Percentiles rank a stretch among this genome's conserved stretches.
Evolutionary conservation across 64 coral and sea anemone genomes (phyloP).

Genomic region (Actinia tenebrosa): DNA sequence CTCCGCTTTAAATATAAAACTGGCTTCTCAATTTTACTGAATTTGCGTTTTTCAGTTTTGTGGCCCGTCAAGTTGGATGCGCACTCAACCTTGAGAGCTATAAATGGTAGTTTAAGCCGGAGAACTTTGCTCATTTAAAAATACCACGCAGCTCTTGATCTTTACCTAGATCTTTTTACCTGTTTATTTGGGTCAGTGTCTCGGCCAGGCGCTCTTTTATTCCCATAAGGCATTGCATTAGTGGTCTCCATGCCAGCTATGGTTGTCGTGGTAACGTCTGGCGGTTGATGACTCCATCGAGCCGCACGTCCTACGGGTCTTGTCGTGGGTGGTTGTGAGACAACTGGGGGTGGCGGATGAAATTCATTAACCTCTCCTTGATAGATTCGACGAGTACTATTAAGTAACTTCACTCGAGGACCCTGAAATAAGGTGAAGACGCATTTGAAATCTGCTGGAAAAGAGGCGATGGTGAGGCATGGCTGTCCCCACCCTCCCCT

Average conservation of each 20-base stretch:
- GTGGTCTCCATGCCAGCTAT: constrained; percentile 20
- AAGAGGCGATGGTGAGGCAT: neutral
- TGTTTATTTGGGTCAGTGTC: constrained; percentile 53
- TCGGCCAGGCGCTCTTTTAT: constrained; percentile 45
- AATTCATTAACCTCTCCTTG: constrained; percentile 40
- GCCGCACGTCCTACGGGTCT: constrained; percentile 36
- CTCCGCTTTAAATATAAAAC: too few species aligned
- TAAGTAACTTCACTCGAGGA: constrained; percentile 53
- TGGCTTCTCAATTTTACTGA: too few species aligned
- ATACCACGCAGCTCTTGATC: neutral
- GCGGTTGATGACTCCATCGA: constrained; percentile 42
- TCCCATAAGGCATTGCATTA: constrained; percentile 39
- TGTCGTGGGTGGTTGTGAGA: constrained; percentile 11
- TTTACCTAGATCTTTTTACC: neutral
- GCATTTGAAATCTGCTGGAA: neutral
- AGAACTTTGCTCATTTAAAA: too few species aligned
- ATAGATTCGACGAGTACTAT: constrained; percentile 46
- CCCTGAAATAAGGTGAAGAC: constrained; percentile 20
- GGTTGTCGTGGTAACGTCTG: constrained; percentile 16
- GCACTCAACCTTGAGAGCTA: too few species aligned
- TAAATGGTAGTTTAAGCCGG: too few species aligned
- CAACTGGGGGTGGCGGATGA: constrained; percentile 8
- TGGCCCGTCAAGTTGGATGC: too few species aligned
- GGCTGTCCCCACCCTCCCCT: too few species aligned
- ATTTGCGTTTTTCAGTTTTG: too few species aligned